These are phyloP conservation scores for Rhea americana DNA, from an alignment of 2,113 vertebrate species.

Conservation along the genomic window DNA sequence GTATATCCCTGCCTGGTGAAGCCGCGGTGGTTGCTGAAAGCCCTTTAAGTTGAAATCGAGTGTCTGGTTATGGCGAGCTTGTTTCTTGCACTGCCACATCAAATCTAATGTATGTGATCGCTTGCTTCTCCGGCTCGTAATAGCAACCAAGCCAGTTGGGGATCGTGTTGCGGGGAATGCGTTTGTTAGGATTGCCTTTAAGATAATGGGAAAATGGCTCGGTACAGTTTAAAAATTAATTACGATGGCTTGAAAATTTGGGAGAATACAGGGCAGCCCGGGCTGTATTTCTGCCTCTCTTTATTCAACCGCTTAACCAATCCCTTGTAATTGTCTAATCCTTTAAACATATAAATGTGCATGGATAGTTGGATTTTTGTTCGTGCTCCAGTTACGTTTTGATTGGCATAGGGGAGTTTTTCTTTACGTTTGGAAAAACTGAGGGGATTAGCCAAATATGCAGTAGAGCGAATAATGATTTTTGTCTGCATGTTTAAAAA, in stretches of 20 bases:
- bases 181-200: slow-evolving; percentile 58
- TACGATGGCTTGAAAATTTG: slow-evolving; percentile 51
- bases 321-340: slow-evolving; percentile 63
- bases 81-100: slow-evolving; percentile 69
- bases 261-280: slow-evolving; percentile 41
- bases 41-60: slow-evolving; percentile 73
- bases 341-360: slow-evolving; percentile 66
- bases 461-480: slow-evolving; percentile 35
- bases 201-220: slow-evolving; percentile 48
- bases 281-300: slow-evolving; percentile 40
- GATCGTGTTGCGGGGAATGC: slow-evolving; percentile 58
- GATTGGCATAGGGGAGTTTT: slow-evolving; percentile 69
- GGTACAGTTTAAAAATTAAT: slow-evolving; percentile 51
- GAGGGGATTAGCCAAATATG: slow-evolving; percentile 61
- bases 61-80: slow-evolving; percentile 70
- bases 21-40: slow-evolving; percentile 44
- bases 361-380: slow-evolving; percentile 71
- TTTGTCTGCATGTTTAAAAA: slow-evolving; percentile 35
- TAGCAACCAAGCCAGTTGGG: slow-evolving; percentile 47
- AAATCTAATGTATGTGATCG: slow-evolving; percentile 70
- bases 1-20: slow-evolving; percentile 2
- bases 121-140: slow-evolving; percentile 60
- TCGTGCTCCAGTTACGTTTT: slow-evolving; percentile 72
- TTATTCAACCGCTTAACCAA: slow-evolving; percentile 39
- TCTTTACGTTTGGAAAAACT: slow-evolving; percentile 60